Conservation (phyloP, 1,140 invertebrate species). For the Lasaia peninsularis region DNA sequence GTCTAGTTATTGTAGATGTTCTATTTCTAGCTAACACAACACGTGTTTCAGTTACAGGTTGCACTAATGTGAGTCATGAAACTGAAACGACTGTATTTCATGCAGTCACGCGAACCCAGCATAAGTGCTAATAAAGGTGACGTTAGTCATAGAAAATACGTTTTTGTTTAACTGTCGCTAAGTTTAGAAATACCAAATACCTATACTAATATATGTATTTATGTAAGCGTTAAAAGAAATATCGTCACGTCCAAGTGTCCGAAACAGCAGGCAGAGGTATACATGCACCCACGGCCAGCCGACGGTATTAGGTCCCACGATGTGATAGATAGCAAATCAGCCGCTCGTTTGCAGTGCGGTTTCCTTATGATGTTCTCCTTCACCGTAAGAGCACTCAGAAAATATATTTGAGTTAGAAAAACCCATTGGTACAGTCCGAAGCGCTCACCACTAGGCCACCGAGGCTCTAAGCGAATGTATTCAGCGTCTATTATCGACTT, state of each 20-base stretch:
- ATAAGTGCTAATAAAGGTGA: slow-evolving; percentile 26
- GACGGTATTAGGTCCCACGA: too few relatives aligned
- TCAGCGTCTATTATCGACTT: neutral
- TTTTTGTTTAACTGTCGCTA: neutral
- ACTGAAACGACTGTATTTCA: slow-evolving; percentile 26
- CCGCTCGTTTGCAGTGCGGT: too few relatives aligned
- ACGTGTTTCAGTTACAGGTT: slow-evolving; percentile 24
- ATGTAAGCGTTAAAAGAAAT: neutral
- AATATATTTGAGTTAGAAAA: too few relatives aligned
- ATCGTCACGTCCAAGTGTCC: too few relatives aligned
- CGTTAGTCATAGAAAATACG: neutral
- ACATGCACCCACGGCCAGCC: too few relatives aligned
- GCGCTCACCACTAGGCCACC: too few relatives aligned
- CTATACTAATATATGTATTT: neutral
- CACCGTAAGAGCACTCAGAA: too few relatives aligned
- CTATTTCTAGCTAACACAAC: slow-evolving; percentile 15
- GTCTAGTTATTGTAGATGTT: neutral
- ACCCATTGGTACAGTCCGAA: too few relatives aligned
- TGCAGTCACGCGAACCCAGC: slow-evolving; percentile 36
- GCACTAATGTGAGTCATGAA: slow-evolving; percentile 31
- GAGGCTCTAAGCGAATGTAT: too few relatives aligned
- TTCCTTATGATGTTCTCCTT: too few relatives aligned
- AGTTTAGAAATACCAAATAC: neutral
- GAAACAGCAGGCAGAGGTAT: too few relatives aligned
- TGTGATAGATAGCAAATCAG: too few relatives aligned